These are phyloP conservation scores for Protula sp. DNA, from an alignment of 2,888 invertebrate genomes.

Conservation along the genomic window DNA sequence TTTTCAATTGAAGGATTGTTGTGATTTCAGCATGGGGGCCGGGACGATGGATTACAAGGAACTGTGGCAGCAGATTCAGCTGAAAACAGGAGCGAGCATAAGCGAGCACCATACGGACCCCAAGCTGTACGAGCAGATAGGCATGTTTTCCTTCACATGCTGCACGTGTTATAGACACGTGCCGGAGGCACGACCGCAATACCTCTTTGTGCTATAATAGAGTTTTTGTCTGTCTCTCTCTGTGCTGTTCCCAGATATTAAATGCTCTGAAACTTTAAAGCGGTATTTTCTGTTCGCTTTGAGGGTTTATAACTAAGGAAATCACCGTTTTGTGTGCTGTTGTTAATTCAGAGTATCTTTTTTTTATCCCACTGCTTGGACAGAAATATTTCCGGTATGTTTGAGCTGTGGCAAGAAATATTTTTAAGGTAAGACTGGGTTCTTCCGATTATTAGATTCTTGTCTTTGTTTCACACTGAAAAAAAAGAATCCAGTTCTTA, in stretches of 20 bases:
- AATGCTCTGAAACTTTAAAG: no score
- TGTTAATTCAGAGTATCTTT: constrained; percentile 70
- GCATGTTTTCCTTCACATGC: not conserved
- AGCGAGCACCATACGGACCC: constrained; percentile 66
- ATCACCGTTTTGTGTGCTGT: no score
- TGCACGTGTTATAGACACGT: no score
- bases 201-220: no score
- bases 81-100: constrained; percentile 62
- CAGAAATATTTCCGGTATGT: constrained; percentile 74
- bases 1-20: no score
- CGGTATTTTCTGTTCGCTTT: no score
- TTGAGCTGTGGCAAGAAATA: constrained; percentile 73
- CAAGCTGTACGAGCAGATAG: constrained; percentile 34
- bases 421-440: constrained; percentile 58
- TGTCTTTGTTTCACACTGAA: no score
- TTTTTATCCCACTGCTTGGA: constrained; percentile 75
- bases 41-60: constrained; percentile 70
- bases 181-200: no score
- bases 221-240: no score
- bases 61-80: constrained; percentile 71
- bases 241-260: not conserved
- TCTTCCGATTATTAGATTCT: no score
- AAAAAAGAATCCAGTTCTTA: no score
- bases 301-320: no score
- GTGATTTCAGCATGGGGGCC: constrained; percentile 74